These are phyloP conservation scores for Helleia helle DNA, from an alignment of 2,888 invertebrate species.

Conservation along the genomic window DNA sequence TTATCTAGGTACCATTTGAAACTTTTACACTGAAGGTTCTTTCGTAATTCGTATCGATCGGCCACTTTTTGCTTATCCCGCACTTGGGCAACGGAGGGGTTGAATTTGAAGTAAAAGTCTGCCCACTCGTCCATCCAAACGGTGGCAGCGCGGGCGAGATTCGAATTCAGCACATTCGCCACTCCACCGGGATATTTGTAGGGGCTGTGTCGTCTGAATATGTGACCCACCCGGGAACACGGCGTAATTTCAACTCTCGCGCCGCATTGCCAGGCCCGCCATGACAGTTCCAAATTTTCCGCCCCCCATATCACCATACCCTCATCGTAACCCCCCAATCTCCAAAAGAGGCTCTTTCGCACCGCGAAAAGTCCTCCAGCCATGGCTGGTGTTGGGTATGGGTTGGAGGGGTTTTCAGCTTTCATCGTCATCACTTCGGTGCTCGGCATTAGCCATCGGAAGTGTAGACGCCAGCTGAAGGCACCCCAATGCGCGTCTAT, in stretches of 20 bases:
- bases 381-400: constrained; percentile 90
- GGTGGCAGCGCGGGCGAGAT: constrained; percentile 92
- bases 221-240: constrained; percentile 94
- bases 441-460: constrained; percentile 87
- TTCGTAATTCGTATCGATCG: constrained; percentile 78
- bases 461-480: constrained; percentile 98
- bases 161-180: constrained; percentile 88
- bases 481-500: constrained; percentile 98
- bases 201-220: constrained; percentile 93
- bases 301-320: constrained; percentile 96
- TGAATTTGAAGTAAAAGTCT: constrained; percentile 91
- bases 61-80: constrained; percentile 76
- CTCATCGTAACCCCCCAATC: constrained; percentile 84
- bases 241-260: constrained; percentile 92
- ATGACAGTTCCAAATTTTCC: constrained; percentile 97
- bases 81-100: constrained; percentile 76
- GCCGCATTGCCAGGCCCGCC: constrained; percentile 97
- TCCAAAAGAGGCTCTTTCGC: constrained; percentile 87
- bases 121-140: constrained; percentile 99
- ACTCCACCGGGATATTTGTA: constrained; percentile 97
- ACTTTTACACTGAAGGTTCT: constrained; percentile 84
- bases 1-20: constrained; percentile 96
- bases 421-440: constrained; percentile 76
- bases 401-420: constrained; percentile 77
- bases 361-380: constrained; percentile 96